A percentile compares a stretch with the other conserved stretches of the same genome.
Conservation (phyloP, 2,113 vertebrate species). For the Siphamia tubifer region DNA sequence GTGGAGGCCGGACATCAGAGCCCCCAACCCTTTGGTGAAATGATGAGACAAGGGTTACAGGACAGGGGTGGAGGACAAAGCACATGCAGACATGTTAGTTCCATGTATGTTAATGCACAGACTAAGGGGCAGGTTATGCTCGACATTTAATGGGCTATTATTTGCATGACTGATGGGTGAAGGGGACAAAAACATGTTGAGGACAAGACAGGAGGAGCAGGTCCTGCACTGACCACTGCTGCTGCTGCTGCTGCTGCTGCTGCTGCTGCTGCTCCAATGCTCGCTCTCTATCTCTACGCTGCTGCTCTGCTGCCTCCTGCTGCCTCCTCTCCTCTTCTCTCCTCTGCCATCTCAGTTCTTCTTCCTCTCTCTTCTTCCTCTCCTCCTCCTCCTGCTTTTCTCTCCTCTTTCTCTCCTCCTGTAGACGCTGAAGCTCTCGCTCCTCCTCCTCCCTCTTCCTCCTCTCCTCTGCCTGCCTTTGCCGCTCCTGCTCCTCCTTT, state of each 20-base stretch:
- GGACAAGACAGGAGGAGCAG: background rate
- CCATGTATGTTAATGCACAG: slow-evolving; percentile 33
- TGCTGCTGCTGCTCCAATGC: slow-evolving; percentile 48
- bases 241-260: no score
- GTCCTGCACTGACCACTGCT: slow-evolving; percentile 64
- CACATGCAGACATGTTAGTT: slow-evolving; percentile 61
- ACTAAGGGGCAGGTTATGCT: slow-evolving; percentile 18
- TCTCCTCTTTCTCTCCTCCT: slow-evolving; percentile 59
- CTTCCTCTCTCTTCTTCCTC: slow-evolving; percentile 27
- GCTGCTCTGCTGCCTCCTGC: slow-evolving; percentile 54
- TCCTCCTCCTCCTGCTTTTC: slow-evolving; percentile 41
- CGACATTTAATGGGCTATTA: slow-evolving; percentile 4
- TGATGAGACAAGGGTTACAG: slow-evolving; percentile 20
- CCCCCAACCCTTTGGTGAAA: slow-evolving; percentile 62
- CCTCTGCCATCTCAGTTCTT: slow-evolving; percentile 25
- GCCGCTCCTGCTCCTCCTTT: slow-evolving; percentile 62
- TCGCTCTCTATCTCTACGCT: slow-evolving; percentile 41
- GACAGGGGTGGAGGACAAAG: slow-evolving; percentile 40
- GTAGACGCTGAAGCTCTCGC: slow-evolving; percentile 30
- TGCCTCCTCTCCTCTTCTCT: slow-evolving; percentile 43
- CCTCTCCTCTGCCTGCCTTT: slow-evolving; percentile 58
- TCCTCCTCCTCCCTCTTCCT: slow-evolving; percentile 46
- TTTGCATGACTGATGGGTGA: background rate
- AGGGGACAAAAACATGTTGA: background rate
- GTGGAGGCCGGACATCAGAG: slow-evolving; percentile 53